Base-by-base conservation (phyloP, 1,140 invertebrate genomes). In the Coptotermes formosanus region DNA sequence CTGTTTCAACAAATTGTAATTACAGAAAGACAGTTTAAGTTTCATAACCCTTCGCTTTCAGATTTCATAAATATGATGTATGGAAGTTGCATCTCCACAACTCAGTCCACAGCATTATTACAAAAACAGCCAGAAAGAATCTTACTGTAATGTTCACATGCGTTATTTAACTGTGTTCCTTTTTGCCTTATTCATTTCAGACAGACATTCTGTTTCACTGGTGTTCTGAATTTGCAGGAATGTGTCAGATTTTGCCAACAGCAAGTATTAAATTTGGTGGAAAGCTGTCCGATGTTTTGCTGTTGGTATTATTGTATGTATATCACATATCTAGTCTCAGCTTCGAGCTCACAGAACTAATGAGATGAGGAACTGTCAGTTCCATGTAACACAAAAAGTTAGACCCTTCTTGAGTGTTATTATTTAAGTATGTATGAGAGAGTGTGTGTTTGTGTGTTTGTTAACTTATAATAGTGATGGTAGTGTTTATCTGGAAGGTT, bases 241-340 rank as follows among this genome's bases (percentile, higher is more conserved):
- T 44, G 43, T 44, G n/a, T 45, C 82, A 83, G 48, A 83, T 43
- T 83, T 83, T 83, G 25, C 23, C 21, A 45, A 43, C 48, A 83
- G 48, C 48, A 52, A 83, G n/a, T 75, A 30, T 75, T 75, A n/a
- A 30, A 75, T n/a, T 55, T 3, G 11, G n/a, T 30, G 30, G n/a
- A 21, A 64, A n/a, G 25, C 30, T 30, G 9, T n/a, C 64, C 14
- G n/a, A 75, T 30, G n/a, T 75, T 75, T 75, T 30, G 64, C 64
- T 75, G 64, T 75, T 75, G 48, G 38, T 83, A 83, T 11, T 12
- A 43, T n/a, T 83, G 43, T 52, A 43, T 45, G 82, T 83, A 25
- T 45, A 52, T 83, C n/a, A 75, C 48, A 45, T 83, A 83, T 45
- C 82, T 52, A 83, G 43, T 45, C 82, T 45, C 38, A 83, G 38